Evolutionary conservation across 2,113 vertebrate genomes (phyloP), one percentile per base, ranked within the genome.

Genomic region (Cyrtonyx montezumae): DNA sequence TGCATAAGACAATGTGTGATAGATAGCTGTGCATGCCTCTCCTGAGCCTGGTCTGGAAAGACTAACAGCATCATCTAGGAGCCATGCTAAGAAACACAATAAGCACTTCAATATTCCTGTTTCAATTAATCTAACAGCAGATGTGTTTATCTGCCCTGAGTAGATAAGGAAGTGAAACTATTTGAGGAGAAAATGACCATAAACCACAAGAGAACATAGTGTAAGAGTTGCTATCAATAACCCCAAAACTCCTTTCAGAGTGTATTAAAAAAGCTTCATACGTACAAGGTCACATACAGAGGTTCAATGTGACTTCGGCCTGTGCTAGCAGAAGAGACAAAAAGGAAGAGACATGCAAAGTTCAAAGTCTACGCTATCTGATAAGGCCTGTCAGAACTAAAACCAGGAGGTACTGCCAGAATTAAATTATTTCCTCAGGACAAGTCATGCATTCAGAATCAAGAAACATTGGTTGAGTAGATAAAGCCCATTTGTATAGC

Each of bases 371-470:
- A 59, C 0, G 4, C 81, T 94, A 74, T 95, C 95, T 92, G 93
- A 93, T 93, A 95, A 93, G 84, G 63, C 92, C 67, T 96, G 92
- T 92, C 92, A 91, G 95, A 94, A 94, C 92, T 2, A 95, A 94
- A 93, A 92, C 87, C 87, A 89, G 92, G 87, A 92, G 84, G 37
- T 55, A 63, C 51, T 89, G 92, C 89, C 91, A 95, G 75, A 87
- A 94, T 84, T 77, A 94, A 96, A 93, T 93, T 92, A 94, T 96
- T 96, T 96, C 94, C 94, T 87, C 71, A 46, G 95, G 91, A 89
- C 91, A 94, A 94, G 90, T 93, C 77, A 67, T 42, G 68, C 88
- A 73, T 88, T 94, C 12, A 3, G 53, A 93, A 82, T 93, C 88
- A 89, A 89, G 94, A 55, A 96, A 82, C 88, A 76, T 3, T 5